Evolutionary conservation across 1,140 invertebrate species (phyloP), one percentile per base, ranked within the genome.

Genomic region (Drosophila eugracilis): DNA sequence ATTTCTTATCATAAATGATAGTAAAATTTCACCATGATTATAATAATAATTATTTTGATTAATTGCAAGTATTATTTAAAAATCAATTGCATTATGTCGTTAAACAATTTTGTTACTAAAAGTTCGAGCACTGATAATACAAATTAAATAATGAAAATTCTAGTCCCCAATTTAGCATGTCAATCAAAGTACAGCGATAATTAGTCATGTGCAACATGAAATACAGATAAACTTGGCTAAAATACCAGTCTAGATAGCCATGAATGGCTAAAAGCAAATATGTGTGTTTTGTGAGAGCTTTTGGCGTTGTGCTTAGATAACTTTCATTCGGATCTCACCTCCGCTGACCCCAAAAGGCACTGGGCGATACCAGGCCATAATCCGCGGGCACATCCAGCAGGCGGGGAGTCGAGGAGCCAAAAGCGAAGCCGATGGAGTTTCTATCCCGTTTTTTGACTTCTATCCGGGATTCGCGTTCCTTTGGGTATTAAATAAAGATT

Each of bases 371-470:
- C 55, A 78, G 72, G 44, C 94, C 94, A 58, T 95, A 95, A 91
- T 97, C 96, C 34, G 95, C 94, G 22, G 96, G 96, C 86, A 86
- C 83, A 88, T 97, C 96, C 75, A 97, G 92, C 93, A 97, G 95
- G 58, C 97, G 93, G 50, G 97, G 96, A 44, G 96, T 97, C 54
- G 96, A 97, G 81, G 96, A 97, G 36, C 97, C 97, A 92, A 97
- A 97, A 30, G 96, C 97, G 92, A 97, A 97, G 49, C 67, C 86
- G 71, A 94, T 93, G 34, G 93, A 94, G 92, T 94, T 94, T 70
- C 94, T 93, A 85, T 96, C 95, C 81, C 93, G 94, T 78, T 93
- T 93, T 90, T 95, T 95, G 30, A 94, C 93, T 92, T 97, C 96
- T 75, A 97, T 93, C 69, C 96, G 94, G 41, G 96, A 95, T 80